Evolutionary conservation across 2,888 invertebrate genomes (phyloP), one percentile per base, ranked within the genome.

Genomic region (Trimorus sp.): DNA sequence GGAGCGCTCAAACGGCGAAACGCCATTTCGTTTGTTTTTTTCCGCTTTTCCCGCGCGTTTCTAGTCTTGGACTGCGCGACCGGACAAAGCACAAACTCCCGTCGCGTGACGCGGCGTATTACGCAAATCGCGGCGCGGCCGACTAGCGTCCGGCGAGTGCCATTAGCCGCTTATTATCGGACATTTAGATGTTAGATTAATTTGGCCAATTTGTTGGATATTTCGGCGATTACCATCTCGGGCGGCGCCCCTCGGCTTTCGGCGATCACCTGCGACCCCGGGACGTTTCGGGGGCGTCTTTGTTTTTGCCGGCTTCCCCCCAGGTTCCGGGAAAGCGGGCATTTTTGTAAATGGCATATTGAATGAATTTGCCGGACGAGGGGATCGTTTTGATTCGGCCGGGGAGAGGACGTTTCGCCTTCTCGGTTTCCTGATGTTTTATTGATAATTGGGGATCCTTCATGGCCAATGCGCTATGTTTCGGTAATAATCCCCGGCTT

Each of bases 171-270:
- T 85, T 85, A 87, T 87, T 87, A 87, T 82, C 82, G 71, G 56
- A 82, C 83, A 84, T 87, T 86, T 84, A 86, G 87, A 86, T 86
- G 84, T 78, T 81, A 86, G 87, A 87, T 88, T 84, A 85, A 86
- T 85, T 79, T 77, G 78, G 60, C 70, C 85, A 83, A 87, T 86
- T 87, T 86, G 83, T 85, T 75, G 59, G 71, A 79, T 79, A 69
- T 75, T 79, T 77, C 48, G 68, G 37, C 69, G 79, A 78, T 84
- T 69, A 53, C 16, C 51, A 77, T 77, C 81, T 66, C 45, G 56
- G 14, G 8, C 54, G n/a, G 37, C 65, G 40, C 60, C 65, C 78
- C 65, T 42, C 49, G 54, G 8, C 38, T 63, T 70, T 56, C 62
- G 63, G n/a, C 40, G 12, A 62, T 66, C 77, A 62, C 69, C 77